These are phyloP conservation scores for Auanema sp. DNA, from an alignment of 2,888 invertebrate species.

Conservation along the genomic window DNA sequence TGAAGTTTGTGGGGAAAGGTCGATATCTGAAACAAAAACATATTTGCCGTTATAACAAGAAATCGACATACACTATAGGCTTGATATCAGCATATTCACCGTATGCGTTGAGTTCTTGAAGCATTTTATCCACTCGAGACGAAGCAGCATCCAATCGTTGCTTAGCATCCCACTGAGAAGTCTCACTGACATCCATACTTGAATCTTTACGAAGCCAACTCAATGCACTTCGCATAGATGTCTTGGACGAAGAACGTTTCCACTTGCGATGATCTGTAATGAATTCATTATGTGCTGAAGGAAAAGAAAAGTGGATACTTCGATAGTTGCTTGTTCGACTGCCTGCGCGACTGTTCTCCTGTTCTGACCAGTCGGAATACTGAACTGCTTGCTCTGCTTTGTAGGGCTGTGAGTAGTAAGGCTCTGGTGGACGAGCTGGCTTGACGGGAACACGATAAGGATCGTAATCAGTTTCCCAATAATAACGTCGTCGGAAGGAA, in stretches of 20 bases:
- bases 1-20: slow-evolving; percentile 43
- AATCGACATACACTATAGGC: slow-evolving; percentile 31
- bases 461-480: slow-evolving; percentile 32
- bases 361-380: slow-evolving; percentile 54
- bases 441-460: slow-evolving; percentile 24
- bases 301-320: not conserved
- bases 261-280: slow-evolving; percentile 4
- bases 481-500: slow-evolving; percentile 8
- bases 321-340: slow-evolving; percentile 14
- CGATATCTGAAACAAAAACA: slow-evolving; percentile 21
- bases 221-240: slow-evolving; percentile 32
- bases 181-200: slow-evolving; percentile 22
- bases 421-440: no score
- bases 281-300: no score
- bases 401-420: slow-evolving; percentile 19
- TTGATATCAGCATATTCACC: slow-evolving; percentile 44
- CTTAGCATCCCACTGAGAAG: slow-evolving; percentile 22
- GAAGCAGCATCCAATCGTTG: slow-evolving; percentile 57
- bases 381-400: slow-evolving; percentile 47
- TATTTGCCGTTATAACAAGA: slow-evolving; percentile 7
- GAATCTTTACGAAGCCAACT: slow-evolving; percentile 10
- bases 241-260: slow-evolving; percentile 29
- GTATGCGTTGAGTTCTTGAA: slow-evolving; percentile 48
- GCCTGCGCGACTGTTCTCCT: slow-evolving; percentile 28
- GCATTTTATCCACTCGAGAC: slow-evolving; percentile 57